A percentile compares a stretch with the other conserved stretches of the same genome.
phyloP scores from a whole-genome alignment of 1,140 invertebrate genomes.

The Microplitis demolitor region DNA sequence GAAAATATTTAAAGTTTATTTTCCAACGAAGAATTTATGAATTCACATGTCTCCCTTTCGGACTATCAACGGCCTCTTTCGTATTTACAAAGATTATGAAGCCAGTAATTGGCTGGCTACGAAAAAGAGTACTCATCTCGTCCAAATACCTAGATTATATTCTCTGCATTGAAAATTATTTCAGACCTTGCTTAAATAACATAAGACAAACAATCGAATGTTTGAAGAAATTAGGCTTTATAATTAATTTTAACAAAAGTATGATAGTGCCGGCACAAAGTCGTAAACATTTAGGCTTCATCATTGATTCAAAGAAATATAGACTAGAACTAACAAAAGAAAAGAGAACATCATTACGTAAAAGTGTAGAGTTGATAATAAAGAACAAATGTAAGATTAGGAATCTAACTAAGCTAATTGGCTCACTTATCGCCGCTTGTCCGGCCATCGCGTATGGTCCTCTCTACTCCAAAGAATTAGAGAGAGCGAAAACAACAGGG shows the following conservation, averaged over 20 bases:
- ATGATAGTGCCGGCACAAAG: background rate
- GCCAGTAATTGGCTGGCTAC: background rate
- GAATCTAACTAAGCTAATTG: background rate
- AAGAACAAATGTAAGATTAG: background rate
- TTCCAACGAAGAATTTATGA: background rate
- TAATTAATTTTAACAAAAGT: background rate
- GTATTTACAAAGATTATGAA: background rate
- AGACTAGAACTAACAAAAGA: background rate
- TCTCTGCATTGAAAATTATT: background rate
- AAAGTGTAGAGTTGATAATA: background rate
- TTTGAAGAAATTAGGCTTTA: background rate
- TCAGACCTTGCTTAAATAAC: background rate
- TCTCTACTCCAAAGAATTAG: background rate
- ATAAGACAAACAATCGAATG: background rate
- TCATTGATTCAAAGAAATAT: background rate
- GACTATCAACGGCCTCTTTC: background rate
- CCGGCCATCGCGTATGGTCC: background rate
- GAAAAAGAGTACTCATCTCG: background rate
- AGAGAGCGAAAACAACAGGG: background rate
- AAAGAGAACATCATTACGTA: background rate
- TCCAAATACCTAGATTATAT: background rate
- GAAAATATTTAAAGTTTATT: background rate
- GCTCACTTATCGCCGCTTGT: background rate
- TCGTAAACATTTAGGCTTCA: background rate
- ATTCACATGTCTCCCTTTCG: background rate